Percentiles rank a stretch among this genome's conserved stretches.
Evolutionary conservation across 2,113 vertebrate species (phyloP).

Genomic region (Microcebus murinus): DNA sequence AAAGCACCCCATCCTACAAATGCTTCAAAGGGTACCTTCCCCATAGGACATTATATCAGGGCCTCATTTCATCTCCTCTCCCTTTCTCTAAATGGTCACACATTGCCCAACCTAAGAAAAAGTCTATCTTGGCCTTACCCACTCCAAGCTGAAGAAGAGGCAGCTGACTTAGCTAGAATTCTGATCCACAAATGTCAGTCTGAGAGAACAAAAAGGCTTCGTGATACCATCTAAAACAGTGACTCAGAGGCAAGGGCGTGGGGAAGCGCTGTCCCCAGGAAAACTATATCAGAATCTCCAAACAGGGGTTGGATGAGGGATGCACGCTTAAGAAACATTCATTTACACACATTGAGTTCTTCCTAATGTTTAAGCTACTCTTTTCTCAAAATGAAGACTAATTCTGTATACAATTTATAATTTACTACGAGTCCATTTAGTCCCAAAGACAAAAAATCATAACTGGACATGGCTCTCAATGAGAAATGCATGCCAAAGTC

Average conservation of each 20-base stretch:
- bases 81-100: neutral
- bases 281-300: neutral
- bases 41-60: neutral
- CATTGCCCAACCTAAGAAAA: neutral
- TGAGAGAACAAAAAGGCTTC: neutral
- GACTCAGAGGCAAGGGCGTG: neutral
- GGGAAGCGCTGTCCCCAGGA: no score
- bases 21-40: neutral
- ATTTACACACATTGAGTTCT: neutral
- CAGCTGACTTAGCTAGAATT: neutral
- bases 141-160: neutral
- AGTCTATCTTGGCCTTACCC: neutral
- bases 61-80: neutral
- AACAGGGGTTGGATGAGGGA: neutral
- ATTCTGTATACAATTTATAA: neutral
- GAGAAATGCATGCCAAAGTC: neutral
- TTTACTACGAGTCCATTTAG: neutral
- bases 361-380: neutral
- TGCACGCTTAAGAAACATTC: neutral
- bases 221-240: neutral
- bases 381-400: neutral
- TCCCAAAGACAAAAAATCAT: neutral
- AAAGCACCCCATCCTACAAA: neutral
- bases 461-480: neutral
- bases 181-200: neutral